phyloP scores from a whole-genome alignment of 2,113 vertebrate genomes.

The Murina feae region DNA sequence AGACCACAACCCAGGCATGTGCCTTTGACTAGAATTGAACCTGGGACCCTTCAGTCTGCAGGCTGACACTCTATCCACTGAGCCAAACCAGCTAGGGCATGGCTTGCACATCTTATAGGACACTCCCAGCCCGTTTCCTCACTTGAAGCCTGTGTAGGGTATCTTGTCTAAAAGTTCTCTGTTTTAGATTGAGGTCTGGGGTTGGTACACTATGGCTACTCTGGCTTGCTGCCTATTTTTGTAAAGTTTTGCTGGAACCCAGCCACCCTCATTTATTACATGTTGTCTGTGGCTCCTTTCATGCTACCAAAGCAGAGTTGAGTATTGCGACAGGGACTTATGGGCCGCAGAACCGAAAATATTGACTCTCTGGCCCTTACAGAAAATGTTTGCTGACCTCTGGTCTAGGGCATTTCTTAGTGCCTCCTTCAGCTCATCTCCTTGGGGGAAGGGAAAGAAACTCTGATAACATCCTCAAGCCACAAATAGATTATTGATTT shows the following conservation, averaged over 20 bases:
- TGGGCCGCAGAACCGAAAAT: conserved; percentile 12
- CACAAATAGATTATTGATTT: conserved; percentile 20
- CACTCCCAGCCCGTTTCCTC: background rate
- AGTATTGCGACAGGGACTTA: background rate
- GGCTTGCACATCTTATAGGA: background rate
- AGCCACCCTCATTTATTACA: conserved; percentile 34
- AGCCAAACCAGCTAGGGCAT: background rate
- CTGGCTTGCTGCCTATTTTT: conserved; percentile 42
- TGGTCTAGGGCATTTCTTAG: conserved; percentile 22
- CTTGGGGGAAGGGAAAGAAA: background rate
- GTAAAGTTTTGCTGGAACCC: conserved; percentile 19
- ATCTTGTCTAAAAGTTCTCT: background rate
- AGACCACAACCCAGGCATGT: no score
- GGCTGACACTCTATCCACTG: no score
- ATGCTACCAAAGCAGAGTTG: background rate
- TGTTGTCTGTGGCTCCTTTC: conserved; percentile 33
- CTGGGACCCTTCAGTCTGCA: no score
- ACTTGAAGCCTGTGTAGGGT: background rate
- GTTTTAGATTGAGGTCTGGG: background rate
- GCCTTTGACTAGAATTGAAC: no score
- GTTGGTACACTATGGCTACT: background rate
- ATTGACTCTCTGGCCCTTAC: background rate
- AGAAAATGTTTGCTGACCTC: conserved; percentile 18
- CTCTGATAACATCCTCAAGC: background rate
- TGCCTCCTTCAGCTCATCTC: background rate